These are phyloP conservation scores for Merops nubicus DNA, from an alignment of 2,113 vertebrate genomes.

Conservation along the genomic window DNA sequence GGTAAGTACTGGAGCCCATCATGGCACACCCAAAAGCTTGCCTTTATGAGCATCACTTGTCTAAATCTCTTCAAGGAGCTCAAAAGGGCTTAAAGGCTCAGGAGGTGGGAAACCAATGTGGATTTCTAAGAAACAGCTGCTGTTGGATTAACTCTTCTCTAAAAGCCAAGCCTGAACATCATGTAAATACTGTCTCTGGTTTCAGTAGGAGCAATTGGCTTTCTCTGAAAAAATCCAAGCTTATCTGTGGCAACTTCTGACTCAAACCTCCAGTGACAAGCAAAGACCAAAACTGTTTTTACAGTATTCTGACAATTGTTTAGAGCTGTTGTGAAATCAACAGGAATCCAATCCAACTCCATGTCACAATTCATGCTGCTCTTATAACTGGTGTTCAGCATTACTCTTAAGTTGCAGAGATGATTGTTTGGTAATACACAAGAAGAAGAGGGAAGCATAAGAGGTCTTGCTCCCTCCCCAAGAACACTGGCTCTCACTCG, in stretches of 20 bases:
- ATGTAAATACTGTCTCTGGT: not conserved
- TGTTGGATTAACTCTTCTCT: not conserved
- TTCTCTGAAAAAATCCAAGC: not conserved
- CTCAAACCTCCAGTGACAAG: not conserved
- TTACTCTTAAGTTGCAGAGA: not conserved
- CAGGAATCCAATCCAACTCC: not conserved
- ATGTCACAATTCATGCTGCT: not conserved
- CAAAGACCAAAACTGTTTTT: not conserved
- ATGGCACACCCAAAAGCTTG: accelerated
- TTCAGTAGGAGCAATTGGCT: not conserved
- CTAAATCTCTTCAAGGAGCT: not conserved
- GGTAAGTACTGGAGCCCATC: accelerated
- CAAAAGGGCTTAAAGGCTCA: not conserved
- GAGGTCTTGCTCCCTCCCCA: not conserved
- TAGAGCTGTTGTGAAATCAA: not conserved
- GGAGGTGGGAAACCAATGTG: not conserved
- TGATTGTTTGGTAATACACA: not conserved
- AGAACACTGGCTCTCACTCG: not conserved
- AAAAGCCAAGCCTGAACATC: not conserved
- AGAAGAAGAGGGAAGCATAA: not conserved
- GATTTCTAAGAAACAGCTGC: not conserved
- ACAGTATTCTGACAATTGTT: not conserved
- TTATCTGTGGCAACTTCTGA: not conserved
- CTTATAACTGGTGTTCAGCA: not conserved
- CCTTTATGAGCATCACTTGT: not conserved